phyloP scores from a whole-genome alignment of 2,888 invertebrate species.

The Coenonympha arcania region DNA sequence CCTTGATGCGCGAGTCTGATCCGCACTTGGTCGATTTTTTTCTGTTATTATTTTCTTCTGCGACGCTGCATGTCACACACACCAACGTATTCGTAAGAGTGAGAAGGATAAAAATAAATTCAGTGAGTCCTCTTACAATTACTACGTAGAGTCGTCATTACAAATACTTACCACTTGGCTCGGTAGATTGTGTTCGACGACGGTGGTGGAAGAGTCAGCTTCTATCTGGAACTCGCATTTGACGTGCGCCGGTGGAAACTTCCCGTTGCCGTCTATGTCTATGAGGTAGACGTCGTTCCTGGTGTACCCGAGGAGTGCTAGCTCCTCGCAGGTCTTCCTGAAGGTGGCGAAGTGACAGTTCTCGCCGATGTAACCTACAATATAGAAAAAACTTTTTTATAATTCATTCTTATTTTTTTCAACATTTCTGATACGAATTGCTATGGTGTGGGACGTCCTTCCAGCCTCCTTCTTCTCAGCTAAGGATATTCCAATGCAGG shows the following conservation, averaged over 20 bases:
- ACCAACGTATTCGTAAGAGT: too few species aligned
- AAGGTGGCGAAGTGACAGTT: conserved; percentile 96
- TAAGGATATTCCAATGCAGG: too few species aligned
- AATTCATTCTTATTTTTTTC: neutral
- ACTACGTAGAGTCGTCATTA: too few species aligned
- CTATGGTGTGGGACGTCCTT: too few species aligned
- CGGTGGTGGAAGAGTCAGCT: conserved; percentile 89
- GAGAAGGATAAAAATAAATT: too few species aligned
- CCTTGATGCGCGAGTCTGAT: too few species aligned
- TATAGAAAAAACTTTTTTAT: neutral
- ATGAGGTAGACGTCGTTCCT: conserved; percentile 93
- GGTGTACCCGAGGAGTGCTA: conserved; percentile 89
- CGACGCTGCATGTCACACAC: too few species aligned
- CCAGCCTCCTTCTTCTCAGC: too few species aligned
- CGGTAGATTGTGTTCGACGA: conserved; percentile 92
- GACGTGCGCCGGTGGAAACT: conserved; percentile 92
- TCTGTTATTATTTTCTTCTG: too few species aligned
- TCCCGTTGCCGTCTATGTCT: conserved; percentile 94
- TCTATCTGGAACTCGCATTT: conserved; percentile 93
- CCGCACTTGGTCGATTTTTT: too few species aligned
- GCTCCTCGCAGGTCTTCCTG: conserved; percentile 92
- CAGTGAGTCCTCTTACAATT: too few species aligned
- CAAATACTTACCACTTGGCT: conserved; percentile 80
- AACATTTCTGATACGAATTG: too few species aligned
- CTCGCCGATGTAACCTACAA: conserved; percentile 91